A percentile compares a stretch with the other conserved stretches of the same genome.
Conservation (phyloP, 2,797 vertebrate genomes). For the Perodicticus potto region DNA sequence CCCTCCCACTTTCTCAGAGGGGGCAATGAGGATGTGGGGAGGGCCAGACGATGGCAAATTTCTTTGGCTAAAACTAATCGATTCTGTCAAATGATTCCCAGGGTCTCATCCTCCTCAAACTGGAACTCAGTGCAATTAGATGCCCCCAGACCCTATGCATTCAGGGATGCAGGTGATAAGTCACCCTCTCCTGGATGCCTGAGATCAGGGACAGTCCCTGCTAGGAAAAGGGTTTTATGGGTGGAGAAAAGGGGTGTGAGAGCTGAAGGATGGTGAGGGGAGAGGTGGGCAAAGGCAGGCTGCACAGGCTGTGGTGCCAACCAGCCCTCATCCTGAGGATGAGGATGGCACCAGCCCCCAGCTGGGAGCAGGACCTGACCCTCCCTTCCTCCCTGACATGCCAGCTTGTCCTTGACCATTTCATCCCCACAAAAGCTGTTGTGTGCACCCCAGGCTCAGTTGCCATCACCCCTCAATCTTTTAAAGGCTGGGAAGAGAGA, state of each 20-base stretch:
- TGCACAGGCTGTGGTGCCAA: accelerated
- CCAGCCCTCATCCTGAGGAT: accelerated
- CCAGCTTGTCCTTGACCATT: not conserved
- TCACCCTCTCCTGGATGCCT: accelerated
- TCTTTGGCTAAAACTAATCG: not conserved
- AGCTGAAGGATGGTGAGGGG: not conserved
- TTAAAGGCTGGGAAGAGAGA: not conserved
- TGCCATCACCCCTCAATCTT: not conserved
- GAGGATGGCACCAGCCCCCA: no score
- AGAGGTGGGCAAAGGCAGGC: not conserved
- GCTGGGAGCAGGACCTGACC: accelerated
- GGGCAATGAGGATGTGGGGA: accelerated
- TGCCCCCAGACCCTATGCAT: not conserved
- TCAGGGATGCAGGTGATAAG: not conserved
- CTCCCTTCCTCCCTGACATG: no score
- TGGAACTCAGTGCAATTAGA: not conserved
- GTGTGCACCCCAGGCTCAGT: not conserved
- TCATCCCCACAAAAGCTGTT: not conserved
- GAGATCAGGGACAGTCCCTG: not conserved
- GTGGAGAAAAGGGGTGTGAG: not conserved
- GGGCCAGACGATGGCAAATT: not conserved
- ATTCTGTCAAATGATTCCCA: not conserved
- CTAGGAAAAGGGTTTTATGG: not conserved
- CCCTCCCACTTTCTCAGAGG: accelerated
- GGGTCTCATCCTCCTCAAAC: not conserved